Evolutionary conservation across 2,888 invertebrate species (phyloP), one percentile per base, ranked within the genome.

Genomic region (Holacanthella duospinosa): DNA sequence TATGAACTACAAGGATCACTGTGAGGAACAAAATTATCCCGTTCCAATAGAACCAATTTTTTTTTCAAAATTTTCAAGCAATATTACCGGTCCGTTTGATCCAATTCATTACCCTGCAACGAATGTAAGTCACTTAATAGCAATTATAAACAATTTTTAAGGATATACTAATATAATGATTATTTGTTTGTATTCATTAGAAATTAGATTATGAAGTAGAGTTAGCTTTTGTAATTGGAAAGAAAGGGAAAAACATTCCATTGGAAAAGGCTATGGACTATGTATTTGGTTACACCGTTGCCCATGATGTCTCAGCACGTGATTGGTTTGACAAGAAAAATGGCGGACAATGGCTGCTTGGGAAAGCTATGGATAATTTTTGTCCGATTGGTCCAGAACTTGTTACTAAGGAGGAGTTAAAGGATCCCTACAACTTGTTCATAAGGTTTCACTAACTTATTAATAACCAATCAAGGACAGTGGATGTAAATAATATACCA

Each of bases 181-280:
- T n/a, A n/a, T n/a, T n/a, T n/a, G n/a, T n/a, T n/a, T n/a, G n/a
- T n/a, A 29, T 57, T 74, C 74, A 64, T 66, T 61, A 90, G 89
- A 84, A 84, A 79, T 83, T 90, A 0, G 91, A 91, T 76, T 92
- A 88, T 86, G 93, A 93, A 77, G 90, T 90, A 0, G 93, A 93
- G 75, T 75, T 93, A 54, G 88, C 86, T 0, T 85, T 92, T 48
- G 84, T 93, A 1, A 89, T 93, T 63, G 90, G 92, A 12, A 87
- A 85, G 75, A 80, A 80, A 69, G 88, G 87, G 0, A 86, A 85
- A 73, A 79, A 82, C 62, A 83, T 93, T 19, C 78, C 83, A 59
- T 82, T 81, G 6, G 81, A 82, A 2, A 80, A 87, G 54, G 92
- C 87, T 0, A 82, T 85, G 74, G 82, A 87, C 57, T 84, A 86